Percentiles rank a stretch among this genome's conserved stretches.
phyloP scores from a whole-genome alignment of 1,140 invertebrate genomes.

The Drosophila parvula region DNA sequence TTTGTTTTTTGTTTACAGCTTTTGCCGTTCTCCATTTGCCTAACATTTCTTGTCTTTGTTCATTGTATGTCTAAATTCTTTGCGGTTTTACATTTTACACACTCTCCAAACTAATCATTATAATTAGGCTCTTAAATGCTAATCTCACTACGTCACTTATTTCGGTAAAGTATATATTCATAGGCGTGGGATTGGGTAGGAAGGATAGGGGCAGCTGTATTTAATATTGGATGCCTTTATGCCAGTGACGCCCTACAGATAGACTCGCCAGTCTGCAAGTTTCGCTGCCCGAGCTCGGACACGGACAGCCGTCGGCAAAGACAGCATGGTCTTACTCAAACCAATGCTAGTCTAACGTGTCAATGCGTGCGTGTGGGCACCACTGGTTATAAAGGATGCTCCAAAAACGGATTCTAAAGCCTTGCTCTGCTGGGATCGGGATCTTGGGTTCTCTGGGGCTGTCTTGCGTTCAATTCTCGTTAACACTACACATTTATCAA shows the following conservation, averaged over 20 bases:
- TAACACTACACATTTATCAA: conserved; percentile 83
- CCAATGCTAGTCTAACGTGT: too few species aligned
- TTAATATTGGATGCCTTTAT: neutral
- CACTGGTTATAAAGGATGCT: neutral
- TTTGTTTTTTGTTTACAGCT: conserved; percentile 58
- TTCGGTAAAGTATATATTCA: conserved; percentile 56
- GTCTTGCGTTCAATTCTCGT: conserved; percentile 47
- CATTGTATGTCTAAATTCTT: conserved; percentile 81
- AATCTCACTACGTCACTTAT: conserved; percentile 74
- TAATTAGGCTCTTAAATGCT: conserved; percentile 73
- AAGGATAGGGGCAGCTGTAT: neutral
- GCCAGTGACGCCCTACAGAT: too few species aligned
- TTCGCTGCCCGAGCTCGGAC: too few species aligned
- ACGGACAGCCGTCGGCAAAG: too few species aligned
- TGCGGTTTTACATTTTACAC: conserved; percentile 69
- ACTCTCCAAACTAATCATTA: conserved; percentile 63
- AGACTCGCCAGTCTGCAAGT: too few species aligned
- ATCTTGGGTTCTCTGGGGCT: conserved; percentile 8
- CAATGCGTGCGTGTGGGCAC: too few species aligned
- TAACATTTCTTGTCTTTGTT: conserved; percentile 67
- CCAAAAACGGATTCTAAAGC: conserved; percentile 41
- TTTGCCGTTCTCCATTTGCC: conserved; percentile 37
- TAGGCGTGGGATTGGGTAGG: conserved; percentile 24
- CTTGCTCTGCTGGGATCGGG: conserved; percentile 36
- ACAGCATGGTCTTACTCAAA: too few species aligned